Percentiles rank a stretch among this genome's conserved stretches.
Evolutionary conservation across 1,140 invertebrate genomes (phyloP).

Genomic region (Caenorhabditis inopinata): DNA sequence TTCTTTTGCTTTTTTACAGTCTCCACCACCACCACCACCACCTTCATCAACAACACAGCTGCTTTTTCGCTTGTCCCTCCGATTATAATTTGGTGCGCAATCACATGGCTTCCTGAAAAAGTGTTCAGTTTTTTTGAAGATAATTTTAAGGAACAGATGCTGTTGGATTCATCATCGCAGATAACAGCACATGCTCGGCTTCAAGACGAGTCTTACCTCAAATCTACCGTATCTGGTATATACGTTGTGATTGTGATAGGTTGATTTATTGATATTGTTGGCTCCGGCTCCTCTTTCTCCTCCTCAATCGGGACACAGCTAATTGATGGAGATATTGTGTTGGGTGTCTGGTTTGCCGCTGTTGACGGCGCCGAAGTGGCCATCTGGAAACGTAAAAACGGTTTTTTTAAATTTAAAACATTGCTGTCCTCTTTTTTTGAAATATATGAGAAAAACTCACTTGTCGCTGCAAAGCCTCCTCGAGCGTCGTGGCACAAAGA

Average conservation of each 20-base stretch:
- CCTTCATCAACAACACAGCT: neutral
- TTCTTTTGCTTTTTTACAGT: conserved; percentile 11
- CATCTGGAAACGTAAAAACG: neutral
- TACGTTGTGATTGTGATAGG: conserved; percentile 13
- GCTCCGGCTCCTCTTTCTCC: conserved; percentile 9
- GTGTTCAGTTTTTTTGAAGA: no score
- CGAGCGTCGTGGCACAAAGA: conserved; percentile 54
- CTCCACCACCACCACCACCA: neutral
- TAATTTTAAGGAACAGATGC: no score
- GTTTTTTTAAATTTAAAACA: no score
- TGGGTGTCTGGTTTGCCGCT: conserved; percentile 16
- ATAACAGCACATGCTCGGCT: no score
- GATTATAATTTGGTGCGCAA: conserved; percentile 24
- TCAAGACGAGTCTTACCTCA: no score
- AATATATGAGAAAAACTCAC: neutral
- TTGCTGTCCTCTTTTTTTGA: neutral
- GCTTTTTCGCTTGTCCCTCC: conserved; percentile 19
- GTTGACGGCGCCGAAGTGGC: conserved; percentile 32
- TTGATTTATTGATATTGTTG: neutral
- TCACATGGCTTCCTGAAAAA: conserved; percentile 14
- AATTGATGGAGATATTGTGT: neutral
- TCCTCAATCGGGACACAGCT: conserved; percentile 11
- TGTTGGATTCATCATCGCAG: no score
- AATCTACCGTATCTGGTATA: conserved; percentile 13
- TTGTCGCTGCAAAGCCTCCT: conserved; percentile 48